phyloP scores from a whole-genome alignment of 1,140 invertebrate genomes.

The Berghia stephanieae region DNA sequence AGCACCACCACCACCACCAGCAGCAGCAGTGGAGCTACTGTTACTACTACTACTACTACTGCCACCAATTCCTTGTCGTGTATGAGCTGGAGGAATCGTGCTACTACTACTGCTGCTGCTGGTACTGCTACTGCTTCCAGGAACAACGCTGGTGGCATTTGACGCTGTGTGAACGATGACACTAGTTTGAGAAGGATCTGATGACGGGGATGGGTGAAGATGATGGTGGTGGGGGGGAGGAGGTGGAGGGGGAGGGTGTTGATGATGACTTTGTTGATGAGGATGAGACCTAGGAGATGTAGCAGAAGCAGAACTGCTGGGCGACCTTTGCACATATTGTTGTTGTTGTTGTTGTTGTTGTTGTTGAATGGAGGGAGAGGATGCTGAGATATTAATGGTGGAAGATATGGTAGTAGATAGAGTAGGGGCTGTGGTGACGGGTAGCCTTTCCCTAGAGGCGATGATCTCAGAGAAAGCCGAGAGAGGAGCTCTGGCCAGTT shows the following conservation, averaged over 20 bases:
- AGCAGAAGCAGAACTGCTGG: conserved; percentile 13
- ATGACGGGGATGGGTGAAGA: conserved; percentile 24
- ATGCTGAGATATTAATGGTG: no score
- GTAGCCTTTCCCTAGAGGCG: no score
- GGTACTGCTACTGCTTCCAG: no score
- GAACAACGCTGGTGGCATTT: no score
- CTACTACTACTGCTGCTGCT: neutral
- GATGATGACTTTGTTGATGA: neutral
- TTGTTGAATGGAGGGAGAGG: neutral
- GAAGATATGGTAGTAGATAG: neutral
- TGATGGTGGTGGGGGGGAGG: conserved; percentile 10
- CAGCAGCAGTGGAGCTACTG: no score
- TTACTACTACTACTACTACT: no score
- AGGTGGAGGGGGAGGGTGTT: conserved; percentile 13
- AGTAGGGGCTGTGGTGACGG: neutral
- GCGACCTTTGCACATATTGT: neutral
- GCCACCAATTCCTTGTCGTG: no score
- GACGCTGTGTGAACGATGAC: conserved; percentile 60
- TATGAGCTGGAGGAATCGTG: neutral
- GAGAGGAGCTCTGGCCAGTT: conserved; percentile 15
- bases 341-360: conserved; percentile 1
- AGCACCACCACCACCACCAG: no score
- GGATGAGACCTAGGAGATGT: neutral
- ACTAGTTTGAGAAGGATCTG: conserved; percentile 50
- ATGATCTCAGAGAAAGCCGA: conserved; percentile 35